Percentiles rank a stretch among this genome's conserved stretches.
Evolutionary conservation across 2,888 invertebrate genomes (phyloP).

Genomic region (Acrobasis suavella): DNA sequence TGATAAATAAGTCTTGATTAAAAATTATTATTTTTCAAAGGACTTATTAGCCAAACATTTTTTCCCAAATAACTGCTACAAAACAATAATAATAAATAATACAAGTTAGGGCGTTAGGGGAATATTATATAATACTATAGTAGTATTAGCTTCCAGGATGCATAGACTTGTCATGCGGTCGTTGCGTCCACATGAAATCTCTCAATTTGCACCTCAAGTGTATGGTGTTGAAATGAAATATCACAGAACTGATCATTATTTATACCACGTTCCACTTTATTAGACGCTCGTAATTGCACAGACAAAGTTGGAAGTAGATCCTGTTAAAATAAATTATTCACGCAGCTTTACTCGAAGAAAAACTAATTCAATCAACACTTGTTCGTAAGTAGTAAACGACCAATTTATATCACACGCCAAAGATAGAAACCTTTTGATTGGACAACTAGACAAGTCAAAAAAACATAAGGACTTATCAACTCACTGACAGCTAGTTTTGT

Average conservation of each 20-base stretch:
- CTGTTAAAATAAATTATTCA: conserved; percentile 17
- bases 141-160: too few relatives aligned
- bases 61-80: too few relatives aligned
- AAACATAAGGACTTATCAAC: background rate
- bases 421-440: conserved; percentile 13
- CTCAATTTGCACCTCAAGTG: too few relatives aligned
- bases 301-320: conserved; percentile 9
- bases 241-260: background rate
- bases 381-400: conserved; percentile 3
- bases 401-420: conserved; percentile 7
- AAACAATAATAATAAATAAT: too few relatives aligned
- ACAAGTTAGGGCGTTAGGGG: too few relatives aligned
- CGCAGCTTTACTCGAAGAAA: background rate
- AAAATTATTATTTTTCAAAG: too few relatives aligned
- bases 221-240: background rate
- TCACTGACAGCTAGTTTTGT: background rate
- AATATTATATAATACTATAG: too few relatives aligned
- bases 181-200: too few relatives aligned
- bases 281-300: background rate
- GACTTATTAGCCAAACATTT: too few relatives aligned
- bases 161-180: too few relatives aligned
- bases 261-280: background rate
- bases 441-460: conserved; percentile 1
- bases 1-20: too few relatives aligned
- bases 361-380: conserved; percentile 6